Evolutionary conservation across 1,140 invertebrate genomes (phyloP).

Genomic region (Zaprionus kolodkinae): DNA sequence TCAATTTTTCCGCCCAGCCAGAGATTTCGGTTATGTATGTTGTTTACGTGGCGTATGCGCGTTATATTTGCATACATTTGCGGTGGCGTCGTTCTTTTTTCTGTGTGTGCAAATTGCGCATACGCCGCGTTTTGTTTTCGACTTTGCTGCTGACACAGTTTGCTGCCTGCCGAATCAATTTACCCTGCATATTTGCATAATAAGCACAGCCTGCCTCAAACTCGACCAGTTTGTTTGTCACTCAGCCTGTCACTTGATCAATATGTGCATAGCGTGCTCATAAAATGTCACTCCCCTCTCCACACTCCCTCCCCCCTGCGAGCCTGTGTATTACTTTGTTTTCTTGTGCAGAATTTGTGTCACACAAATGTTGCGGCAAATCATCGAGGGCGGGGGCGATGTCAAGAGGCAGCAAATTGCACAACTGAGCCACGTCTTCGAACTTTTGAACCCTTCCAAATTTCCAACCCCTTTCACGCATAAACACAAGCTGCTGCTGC

Average conservation of each 20-base stretch:
- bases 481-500: constrained; percentile 59
- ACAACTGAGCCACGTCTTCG: constrained; percentile 48
- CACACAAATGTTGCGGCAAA: constrained; percentile 72
- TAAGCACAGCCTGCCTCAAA: constrained; percentile 58
- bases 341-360: constrained; percentile 65
- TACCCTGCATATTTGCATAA: constrained; percentile 78
- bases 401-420: constrained; percentile 71
- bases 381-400: constrained; percentile 23
- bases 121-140: constrained; percentile 79
- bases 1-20: constrained; percentile 70
- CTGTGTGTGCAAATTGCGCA: constrained; percentile 61
- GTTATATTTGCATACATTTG: constrained; percentile 79
- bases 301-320: background rate
- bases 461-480: constrained; percentile 59
- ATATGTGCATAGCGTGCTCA: constrained; percentile 80
- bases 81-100: constrained; percentile 42
- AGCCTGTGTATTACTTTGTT: constrained; percentile 68
- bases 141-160: constrained; percentile 72
- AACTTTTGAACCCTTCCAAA: constrained; percentile 41
- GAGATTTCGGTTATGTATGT: constrained; percentile 46
- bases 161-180: constrained; percentile 62
- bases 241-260: constrained; percentile 80
- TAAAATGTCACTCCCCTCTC: constrained; percentile 58
- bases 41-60: constrained; percentile 78
- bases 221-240: constrained; percentile 75